Conservation (phyloP, 2,797 vertebrate species). For the Chelon auratus region DNA sequence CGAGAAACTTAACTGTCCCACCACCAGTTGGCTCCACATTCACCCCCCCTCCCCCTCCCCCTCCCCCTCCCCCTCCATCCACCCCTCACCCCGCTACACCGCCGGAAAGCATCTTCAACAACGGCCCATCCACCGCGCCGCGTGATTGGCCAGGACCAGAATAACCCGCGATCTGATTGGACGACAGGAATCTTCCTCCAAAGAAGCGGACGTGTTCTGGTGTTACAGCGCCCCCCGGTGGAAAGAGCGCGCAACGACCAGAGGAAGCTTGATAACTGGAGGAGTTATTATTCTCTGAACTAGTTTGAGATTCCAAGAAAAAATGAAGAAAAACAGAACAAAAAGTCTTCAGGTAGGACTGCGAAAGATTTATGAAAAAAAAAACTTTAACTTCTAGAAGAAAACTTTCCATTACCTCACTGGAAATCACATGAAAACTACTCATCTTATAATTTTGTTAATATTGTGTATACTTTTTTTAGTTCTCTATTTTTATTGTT, state of each 20-base stretch:
- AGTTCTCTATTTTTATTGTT: too few relatives aligned
- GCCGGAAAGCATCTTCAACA: slow-evolving; percentile 54
- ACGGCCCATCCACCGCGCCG: slow-evolving; percentile 60
- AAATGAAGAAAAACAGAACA: slow-evolving; percentile 14
- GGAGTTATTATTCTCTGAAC: slow-evolving; percentile 33
- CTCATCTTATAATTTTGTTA: too few relatives aligned
- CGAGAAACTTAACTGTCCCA: slow-evolving; percentile 39
- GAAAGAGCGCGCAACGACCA: slow-evolving; percentile 22
- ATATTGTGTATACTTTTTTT: too few relatives aligned
- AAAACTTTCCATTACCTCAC: too few relatives aligned
- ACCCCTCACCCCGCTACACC: slow-evolving; percentile 56
- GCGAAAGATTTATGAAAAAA: too few relatives aligned
- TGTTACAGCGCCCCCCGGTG: slow-evolving; percentile 46
- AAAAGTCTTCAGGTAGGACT: background rate
- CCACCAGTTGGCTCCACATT: slow-evolving; percentile 39
- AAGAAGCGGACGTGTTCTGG: background rate
- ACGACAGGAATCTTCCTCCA: slow-evolving; percentile 35
- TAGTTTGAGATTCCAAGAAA: slow-evolving; percentile 34
- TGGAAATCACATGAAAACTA: too few relatives aligned
- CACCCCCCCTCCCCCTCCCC: slow-evolving; percentile 42
- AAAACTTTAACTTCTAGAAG: too few relatives aligned
- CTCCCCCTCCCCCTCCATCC: slow-evolving; percentile 3
- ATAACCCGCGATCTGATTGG: slow-evolving; percentile 70
- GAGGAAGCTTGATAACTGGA: background rate
- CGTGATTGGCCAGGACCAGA: slow-evolving; percentile 66